Evolutionary conservation across 2,113 vertebrate genomes (phyloP).

Genomic region (Paratilapia polleni): DNA sequence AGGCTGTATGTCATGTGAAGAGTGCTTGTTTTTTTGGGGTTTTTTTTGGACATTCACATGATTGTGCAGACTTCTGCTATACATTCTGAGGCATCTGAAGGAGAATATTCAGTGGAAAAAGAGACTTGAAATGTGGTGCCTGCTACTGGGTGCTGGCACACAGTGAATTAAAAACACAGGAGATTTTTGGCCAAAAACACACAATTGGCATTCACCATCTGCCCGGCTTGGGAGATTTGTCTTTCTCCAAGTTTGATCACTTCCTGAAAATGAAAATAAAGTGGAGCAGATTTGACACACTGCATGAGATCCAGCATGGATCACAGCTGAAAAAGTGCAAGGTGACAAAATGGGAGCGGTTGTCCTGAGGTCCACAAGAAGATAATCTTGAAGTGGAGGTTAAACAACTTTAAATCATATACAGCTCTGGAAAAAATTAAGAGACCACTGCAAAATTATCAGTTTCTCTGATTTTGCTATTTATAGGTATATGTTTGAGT

Average conservation of each 20-base stretch:
- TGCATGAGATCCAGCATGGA: background rate
- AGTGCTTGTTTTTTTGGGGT: background rate
- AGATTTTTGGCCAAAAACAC: background rate
- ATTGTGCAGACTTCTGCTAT: background rate
- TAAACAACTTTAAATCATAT: background rate
- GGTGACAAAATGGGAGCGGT: background rate
- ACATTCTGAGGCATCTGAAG: background rate
- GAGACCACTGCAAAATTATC: too few relatives aligned
- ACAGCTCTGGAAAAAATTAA: too few relatives aligned
- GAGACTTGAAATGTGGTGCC: background rate
- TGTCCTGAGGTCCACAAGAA: background rate
- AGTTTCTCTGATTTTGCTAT: too few relatives aligned
- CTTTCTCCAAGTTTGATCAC: background rate
- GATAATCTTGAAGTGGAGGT: background rate
- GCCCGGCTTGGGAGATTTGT: background rate
- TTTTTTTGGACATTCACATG: background rate
- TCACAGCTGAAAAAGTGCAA: background rate
- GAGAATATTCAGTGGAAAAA: background rate
- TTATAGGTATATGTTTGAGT: too few relatives aligned
- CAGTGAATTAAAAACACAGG: background rate
- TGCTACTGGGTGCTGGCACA: accelerated
- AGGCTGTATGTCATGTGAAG: background rate
- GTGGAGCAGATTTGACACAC: background rate
- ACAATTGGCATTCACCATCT: background rate
- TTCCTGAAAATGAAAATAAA: background rate